phyloP scores from a whole-genome alignment of 2,797 vertebrate species.

The Sebastes steindachneri region DNA sequence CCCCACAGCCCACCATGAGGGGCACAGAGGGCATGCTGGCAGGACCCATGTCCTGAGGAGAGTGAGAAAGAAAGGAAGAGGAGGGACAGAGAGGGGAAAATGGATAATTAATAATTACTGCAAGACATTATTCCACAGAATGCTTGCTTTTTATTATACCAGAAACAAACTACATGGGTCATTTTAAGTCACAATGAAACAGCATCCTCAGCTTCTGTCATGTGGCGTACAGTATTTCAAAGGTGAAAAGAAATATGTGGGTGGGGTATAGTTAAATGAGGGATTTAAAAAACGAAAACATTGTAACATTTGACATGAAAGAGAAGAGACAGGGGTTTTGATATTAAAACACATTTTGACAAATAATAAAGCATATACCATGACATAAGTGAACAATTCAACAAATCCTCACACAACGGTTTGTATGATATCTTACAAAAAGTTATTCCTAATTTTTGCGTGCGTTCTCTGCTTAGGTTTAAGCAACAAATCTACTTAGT shows the following conservation, averaged over 20 bases:
- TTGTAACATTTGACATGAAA: not conserved
- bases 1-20: conserved; percentile 96
- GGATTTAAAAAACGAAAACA: not conserved
- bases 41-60: conserved; percentile 90
- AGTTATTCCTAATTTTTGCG: no score
- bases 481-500: no score
- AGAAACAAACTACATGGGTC: not conserved
- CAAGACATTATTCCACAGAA: not conserved
- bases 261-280: not conserved
- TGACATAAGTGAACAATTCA: not conserved
- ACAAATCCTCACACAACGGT: no score
- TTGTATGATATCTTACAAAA: no score
- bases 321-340: not conserved
- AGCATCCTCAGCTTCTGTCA: not conserved
- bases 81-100: not conserved
- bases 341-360: not conserved
- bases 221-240: not conserved
- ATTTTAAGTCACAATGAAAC: not conserved
- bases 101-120: not conserved
- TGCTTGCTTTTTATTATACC: not conserved
- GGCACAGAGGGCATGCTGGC: conserved; percentile 92
- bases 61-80: not conserved
- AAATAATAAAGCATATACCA: not conserved
- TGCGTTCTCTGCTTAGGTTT: no score
- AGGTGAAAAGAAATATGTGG: not conserved